Base-by-base conservation (phyloP, 2,113 vertebrate genomes). In the Pungitius pungitius region DNA sequence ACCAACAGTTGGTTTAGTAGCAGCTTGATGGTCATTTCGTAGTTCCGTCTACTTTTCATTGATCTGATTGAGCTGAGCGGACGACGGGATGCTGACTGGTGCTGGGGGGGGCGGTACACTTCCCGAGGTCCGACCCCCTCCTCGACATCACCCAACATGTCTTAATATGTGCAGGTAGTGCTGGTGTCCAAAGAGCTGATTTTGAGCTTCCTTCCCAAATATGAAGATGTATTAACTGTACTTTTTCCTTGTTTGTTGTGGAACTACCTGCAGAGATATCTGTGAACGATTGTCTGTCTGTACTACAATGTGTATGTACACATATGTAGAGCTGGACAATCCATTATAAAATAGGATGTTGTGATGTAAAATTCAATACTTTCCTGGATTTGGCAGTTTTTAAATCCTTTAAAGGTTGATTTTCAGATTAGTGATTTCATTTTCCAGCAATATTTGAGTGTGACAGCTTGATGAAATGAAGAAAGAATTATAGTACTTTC, bases 61-160 rank as follows among this genome's bases (percentile, higher is more conserved):
- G 82, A 90, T 88, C n/a, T 67, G 76, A 89, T 66, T 67, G 79
- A 83, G 76, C 67, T 78, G 70, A 35, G 73, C 82, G 73, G 24
- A 61, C 78, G 80, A 79, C 63, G 69, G 65, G 80, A 75, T 83
- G 88, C 89, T 89, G 81, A 91, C 58, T 22, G 61, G 79, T 69
- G 78, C 77, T 55, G 4, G 52, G 76, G 75, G 79, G 84, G n/a
- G n/a, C 62, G 59, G 73, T 64, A 67, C 30, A 71, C 56, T 78
- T 72, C 68, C 79, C 51, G 20, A 78, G 68, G 83, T 84, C 58
- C 52, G 57, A 57, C 75, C n/a, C 51, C n/a, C 40, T 11, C 18
- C 49, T 54, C 22, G 27, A 24, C 51, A 37, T 75, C 40, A 54
- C 57, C 43, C 35, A 27, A 65, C 30, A 13, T 33, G 27, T 52